phyloP scores from a whole-genome alignment of 2,888 invertebrate species.

The Apodemia hepburni region DNA sequence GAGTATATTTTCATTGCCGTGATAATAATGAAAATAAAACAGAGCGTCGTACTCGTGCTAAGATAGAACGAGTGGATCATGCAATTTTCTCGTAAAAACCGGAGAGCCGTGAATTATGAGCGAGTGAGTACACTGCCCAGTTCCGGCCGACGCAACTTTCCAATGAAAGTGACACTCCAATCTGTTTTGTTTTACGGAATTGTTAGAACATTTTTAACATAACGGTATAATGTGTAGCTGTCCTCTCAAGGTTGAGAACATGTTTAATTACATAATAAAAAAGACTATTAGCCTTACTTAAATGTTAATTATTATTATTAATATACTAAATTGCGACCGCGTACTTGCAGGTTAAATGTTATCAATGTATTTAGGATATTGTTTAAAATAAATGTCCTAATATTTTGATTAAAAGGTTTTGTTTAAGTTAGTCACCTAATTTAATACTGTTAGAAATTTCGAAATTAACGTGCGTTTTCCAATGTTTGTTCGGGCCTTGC shows the following conservation, averaged over 20 bases:
- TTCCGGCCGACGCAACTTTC: constrained; percentile 63
- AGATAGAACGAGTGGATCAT: constrained; percentile 34
- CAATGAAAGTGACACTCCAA: constrained; percentile 60
- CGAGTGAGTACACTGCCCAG: constrained; percentile 41
- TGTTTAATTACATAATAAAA: background rate
- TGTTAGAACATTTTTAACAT: constrained; percentile 23
- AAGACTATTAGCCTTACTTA: background rate
- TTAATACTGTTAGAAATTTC: background rate
- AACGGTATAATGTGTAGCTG: constrained; percentile 8
- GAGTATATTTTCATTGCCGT: constrained; percentile 2
- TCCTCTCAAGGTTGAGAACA: background rate
- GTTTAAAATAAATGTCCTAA: background rate
- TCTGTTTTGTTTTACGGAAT: constrained; percentile 32
- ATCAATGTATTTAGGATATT: background rate
- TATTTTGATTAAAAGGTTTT: background rate
- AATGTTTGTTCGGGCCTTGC: background rate
- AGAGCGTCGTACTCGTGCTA: constrained; percentile 15
- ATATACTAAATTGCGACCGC: background rate
- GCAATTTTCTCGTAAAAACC: constrained; percentile 38
- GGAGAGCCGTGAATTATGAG: constrained; percentile 40
- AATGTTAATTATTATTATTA: too few relatives aligned
- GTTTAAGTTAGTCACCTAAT: background rate
- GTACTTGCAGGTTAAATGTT: background rate
- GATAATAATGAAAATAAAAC: constrained; percentile 18
- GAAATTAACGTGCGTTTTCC: background rate